phyloP scores from a whole-genome alignment of 1,140 invertebrate species.

The Papilio polytes region DNA sequence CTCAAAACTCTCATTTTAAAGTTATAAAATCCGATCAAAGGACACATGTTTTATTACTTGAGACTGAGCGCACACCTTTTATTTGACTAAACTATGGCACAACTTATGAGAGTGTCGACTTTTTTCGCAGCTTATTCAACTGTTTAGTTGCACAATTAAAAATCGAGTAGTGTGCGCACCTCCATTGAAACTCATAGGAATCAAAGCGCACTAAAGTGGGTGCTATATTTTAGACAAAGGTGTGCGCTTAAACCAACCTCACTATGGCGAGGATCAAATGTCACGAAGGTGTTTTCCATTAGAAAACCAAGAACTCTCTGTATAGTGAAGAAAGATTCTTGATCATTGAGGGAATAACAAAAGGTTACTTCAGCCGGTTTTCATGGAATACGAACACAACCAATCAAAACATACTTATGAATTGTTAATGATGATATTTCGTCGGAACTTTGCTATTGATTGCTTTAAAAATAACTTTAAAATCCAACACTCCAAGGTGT shows the following conservation, averaged over 20 bases:
- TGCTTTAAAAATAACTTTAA: background rate
- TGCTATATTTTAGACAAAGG: too few species aligned
- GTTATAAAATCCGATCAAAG: background rate
- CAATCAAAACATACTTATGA: background rate
- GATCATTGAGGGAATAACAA: too few species aligned
- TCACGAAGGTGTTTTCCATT: background rate
- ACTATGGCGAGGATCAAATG: background rate
- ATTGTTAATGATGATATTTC: background rate
- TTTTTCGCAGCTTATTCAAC: too few species aligned
- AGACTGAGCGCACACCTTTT: too few species aligned
- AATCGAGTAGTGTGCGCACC: too few species aligned
- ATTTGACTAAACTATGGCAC: too few species aligned
- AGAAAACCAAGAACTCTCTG: background rate
- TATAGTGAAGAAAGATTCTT: background rate
- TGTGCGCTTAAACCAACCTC: background rate
- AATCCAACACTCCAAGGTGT: too few species aligned
- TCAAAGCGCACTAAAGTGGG: too few species aligned
- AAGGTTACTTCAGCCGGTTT: too few species aligned
- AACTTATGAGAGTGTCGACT: too few species aligned
- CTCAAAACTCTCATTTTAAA: background rate
- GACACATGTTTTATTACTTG: background rate
- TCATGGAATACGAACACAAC: background rate
- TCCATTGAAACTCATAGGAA: too few species aligned
- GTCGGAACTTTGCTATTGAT: background rate
- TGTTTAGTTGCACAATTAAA: too few species aligned